Base-by-base conservation (phyloP, 2,113 vertebrate genomes). In the Nansenia antarctica region DNA sequence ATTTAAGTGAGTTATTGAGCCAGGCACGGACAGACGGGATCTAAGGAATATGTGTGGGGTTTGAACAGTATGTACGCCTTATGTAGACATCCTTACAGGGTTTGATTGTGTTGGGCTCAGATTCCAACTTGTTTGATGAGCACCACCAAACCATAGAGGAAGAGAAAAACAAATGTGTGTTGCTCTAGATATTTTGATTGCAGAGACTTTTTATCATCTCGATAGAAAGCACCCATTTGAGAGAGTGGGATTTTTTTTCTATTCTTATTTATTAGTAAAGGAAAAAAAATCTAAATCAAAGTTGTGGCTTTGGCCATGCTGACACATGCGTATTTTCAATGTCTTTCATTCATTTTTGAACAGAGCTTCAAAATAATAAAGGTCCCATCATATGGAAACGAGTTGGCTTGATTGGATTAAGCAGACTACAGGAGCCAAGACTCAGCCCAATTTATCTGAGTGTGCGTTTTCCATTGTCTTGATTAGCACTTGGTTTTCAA, bases 371-470 rank as follows among this genome's bases (percentile, higher is more conserved):
- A 62, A 79, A 72, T 79, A 79, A 73, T 82, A 75, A 77, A 70
- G 65, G 61, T 14, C 2, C 27, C 27, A 52, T 27, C 30, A n/a
- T 47, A 54, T 77, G 79, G 79, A 81, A 82, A 87, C 72, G 27
- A 58, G 72, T 63, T 69, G 73, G 71, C 71, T 85, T 76, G 78
- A 83, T 80, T 69, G 68, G 77, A 81, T 79, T 74, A 18, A 70
- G 55, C 55, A 65, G 22, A 15, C 67, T 66, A 57, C 67, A 62
- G 68, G 77, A 73, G 77, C 75, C 66, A 69, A 20, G 71, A 42
- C 18, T 9, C 14, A 62, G 22, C 30, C 67, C 58, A 29, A 82
- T 49, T 81, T 70, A 68, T 80, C 58, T 3, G 26, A 67, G 57
- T 76, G 74, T 72, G 57, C 29, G 4, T 81, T 85, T 85, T 82